Evolutionary conservation across 1,140 invertebrate genomes (phyloP), one percentile per base, ranked within the genome.

Genomic region (Agrilus planipennis): DNA sequence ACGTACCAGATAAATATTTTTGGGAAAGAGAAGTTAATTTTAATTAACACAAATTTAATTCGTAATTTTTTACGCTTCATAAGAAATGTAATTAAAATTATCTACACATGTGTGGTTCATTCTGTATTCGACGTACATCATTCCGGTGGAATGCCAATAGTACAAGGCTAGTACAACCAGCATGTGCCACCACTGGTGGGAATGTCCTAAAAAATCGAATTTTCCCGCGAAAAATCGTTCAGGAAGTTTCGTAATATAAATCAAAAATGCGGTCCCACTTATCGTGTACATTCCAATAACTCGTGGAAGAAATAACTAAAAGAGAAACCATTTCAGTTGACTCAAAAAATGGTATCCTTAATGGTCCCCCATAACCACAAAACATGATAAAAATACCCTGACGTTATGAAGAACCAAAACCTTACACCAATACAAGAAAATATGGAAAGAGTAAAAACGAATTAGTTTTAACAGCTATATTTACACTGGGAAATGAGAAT

Each of bases 181-280:
- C 20, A 89, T 64, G 58, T 95, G 91, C 91, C 91, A 95, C 80
- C 86, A 88, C 56, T 95, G 90, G 68, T 95, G 91, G n/a, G 88
- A 92, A 42, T 89, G 89, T 0, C 90, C 90, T 25, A 94, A 67
- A 54, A 81, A 89, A 65, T 94, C 89, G 46, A 93, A 84, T 58
- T 74, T 79, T n/a, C 89, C 85, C 50, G 71, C 66, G 49, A 68
- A 70, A 71, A 74, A 77, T 35, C 75, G 65, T 51, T 79, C 81
- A 51, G 70, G 68, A 42, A 77, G 65, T 63, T 76, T 77, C 21
- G 71, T 70, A 3, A 91, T 71, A 60, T 95, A 96, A 57, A 96
- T 90, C n/a, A 77, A 66, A 51, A 95, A 92, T 0, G 90, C 92
- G 19, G 77, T 66, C 12, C 83, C 81, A 50, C 83, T 86, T 30